Conservation (phyloP, 2,888 invertebrate species). For the Altica lythri region DNA sequence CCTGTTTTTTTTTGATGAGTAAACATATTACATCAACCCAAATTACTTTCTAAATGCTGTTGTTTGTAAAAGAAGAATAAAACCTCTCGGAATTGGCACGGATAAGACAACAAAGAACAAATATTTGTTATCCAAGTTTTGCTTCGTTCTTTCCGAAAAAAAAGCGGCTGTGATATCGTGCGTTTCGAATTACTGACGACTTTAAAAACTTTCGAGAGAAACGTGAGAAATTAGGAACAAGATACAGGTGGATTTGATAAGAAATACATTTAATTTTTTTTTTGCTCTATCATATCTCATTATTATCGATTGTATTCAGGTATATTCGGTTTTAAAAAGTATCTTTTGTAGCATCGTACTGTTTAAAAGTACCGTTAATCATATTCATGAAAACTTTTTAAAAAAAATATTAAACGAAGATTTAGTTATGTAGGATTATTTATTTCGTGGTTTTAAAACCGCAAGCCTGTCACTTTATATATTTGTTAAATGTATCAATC, state of each 20-base stretch:
- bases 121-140: constrained; percentile 15
- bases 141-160: background rate
- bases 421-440: no score
- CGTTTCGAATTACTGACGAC: constrained; percentile 7
- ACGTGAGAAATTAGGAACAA: constrained; percentile 24
- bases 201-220: constrained; percentile 1
- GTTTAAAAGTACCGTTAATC: no score
- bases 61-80: background rate
- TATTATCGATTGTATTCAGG: background rate
- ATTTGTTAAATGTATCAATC: no score
- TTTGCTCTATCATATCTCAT: background rate
- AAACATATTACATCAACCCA: no score
- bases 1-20: no score
- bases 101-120: constrained; percentile 8
- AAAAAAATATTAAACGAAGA: no score
- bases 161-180: constrained; percentile 7
- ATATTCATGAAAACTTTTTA: no score
- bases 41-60: no score
- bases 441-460: no score
- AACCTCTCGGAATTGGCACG: background rate
- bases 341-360: no score
- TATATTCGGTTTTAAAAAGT: no score
- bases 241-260: constrained; percentile 23
- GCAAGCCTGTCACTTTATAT: no score
- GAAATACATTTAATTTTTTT: background rate